Evolutionary conservation across 2,797 vertebrate genomes (phyloP).

Genomic region (Centroberyx gerrardi): DNA sequence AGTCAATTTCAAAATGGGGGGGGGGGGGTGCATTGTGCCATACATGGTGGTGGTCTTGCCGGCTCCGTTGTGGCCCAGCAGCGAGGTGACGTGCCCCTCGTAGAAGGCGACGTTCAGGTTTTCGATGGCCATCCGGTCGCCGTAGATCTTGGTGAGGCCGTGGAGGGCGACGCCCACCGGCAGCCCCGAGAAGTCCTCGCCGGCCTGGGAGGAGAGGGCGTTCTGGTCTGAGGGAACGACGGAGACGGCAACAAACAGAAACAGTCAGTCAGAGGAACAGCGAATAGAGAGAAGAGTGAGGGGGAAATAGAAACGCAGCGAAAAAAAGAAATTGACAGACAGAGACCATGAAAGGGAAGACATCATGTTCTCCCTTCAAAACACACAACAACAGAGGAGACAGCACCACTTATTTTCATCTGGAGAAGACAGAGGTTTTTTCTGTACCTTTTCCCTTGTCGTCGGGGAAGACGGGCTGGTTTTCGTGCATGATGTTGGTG

Average conservation of each 20-base stretch:
- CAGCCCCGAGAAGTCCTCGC: conserved; percentile 88
- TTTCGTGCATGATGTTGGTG: conserved; percentile 90
- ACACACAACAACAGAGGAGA: conserved; percentile 30
- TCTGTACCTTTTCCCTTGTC: conserved; percentile 82
- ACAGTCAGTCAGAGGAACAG: conserved; percentile 43
- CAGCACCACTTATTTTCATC: conserved; percentile 22
- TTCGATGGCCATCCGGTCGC: conserved; percentile 88
- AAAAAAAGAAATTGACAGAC: conserved; percentile 15
- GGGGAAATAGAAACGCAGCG: conserved; percentile 14
- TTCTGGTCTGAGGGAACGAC: conserved; percentile 71
- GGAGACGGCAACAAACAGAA: conserved; percentile 24
- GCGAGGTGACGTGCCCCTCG: conserved; percentile 94
- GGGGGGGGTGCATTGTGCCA: conserved; percentile 13
- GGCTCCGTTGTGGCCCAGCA: conserved; percentile 98
- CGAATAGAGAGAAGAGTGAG: conserved; percentile 27
- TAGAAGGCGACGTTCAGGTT: conserved; percentile 95
- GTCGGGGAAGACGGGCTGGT: conserved; percentile 80
- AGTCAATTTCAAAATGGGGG: conserved; percentile 7
- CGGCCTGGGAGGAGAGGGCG: conserved; percentile 80
- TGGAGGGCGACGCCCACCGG: conserved; percentile 91
- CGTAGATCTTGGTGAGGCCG: conserved; percentile 93
- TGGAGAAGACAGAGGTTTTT: conserved; percentile 1
- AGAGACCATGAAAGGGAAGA: conserved; percentile 16
- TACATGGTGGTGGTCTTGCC: conserved; percentile 99
- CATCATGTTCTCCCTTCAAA: conserved; percentile 32